A percentile compares a stretch with the other conserved stretches of the same genome.
Evolutionary conservation across 2,797 vertebrate genomes (phyloP).

Genomic region (Squalus acanthias): DNA sequence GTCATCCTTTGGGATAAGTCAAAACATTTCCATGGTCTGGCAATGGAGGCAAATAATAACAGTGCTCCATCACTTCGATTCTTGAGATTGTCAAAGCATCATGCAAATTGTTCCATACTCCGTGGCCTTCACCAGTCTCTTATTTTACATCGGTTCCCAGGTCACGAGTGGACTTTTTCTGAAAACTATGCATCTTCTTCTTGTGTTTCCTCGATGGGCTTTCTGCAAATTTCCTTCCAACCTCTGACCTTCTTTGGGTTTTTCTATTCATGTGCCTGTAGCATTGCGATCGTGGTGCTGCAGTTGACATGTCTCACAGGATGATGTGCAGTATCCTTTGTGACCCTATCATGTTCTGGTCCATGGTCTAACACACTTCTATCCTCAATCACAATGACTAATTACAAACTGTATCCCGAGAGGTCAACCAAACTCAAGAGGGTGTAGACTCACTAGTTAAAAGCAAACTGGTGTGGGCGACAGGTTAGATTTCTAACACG

Average conservation of each 20-base stretch:
- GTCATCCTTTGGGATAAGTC: conserved; percentile 8
- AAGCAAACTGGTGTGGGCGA: background rate
- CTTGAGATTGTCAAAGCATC: conserved; percentile 2
- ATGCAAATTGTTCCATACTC: background rate
- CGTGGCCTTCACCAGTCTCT: background rate
- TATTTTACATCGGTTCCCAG: background rate
- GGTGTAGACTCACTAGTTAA: background rate
- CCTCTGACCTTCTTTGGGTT: background rate
- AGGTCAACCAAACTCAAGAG: background rate
- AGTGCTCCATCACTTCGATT: conserved; percentile 16
- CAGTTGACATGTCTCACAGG: background rate
- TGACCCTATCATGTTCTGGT: background rate
- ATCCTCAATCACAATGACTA: background rate
- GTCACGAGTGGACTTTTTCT: background rate
- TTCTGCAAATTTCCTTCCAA: background rate
- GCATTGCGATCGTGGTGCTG: background rate
- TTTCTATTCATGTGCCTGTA: too few relatives aligned
- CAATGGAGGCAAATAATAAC: background rate
- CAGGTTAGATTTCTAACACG: background rate
- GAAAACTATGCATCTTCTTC: background rate
- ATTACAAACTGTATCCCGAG: background rate
- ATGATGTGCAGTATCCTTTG: background rate
- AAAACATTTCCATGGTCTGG: background rate
- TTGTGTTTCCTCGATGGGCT: background rate
- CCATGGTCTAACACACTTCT: too few relatives aligned